Conservation (phyloP, 2,888 invertebrate species). For the Drosophila melanosoma region DNA sequence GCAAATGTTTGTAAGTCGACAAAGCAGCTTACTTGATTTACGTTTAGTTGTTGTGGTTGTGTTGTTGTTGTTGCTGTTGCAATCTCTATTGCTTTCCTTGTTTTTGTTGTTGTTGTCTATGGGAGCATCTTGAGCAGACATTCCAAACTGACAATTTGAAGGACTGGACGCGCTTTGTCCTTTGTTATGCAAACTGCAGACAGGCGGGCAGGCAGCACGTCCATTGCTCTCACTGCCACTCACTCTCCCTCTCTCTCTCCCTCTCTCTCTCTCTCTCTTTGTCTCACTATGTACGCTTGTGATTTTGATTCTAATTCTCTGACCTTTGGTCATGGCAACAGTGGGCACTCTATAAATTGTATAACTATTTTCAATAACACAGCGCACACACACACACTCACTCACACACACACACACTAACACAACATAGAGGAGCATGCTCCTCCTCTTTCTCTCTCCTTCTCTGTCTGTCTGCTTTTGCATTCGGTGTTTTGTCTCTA, state of each 20-base stretch:
- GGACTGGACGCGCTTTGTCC: constrained; percentile 62
- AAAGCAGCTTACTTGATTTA: constrained; percentile 74
- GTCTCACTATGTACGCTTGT: not conserved
- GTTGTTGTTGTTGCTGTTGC: constrained; percentile 26
- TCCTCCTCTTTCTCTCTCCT: not conserved
- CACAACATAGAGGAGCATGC: constrained; percentile 35
- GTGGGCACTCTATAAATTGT: constrained; percentile 72
- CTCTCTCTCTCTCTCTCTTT: not conserved
- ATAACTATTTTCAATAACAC: constrained; percentile 80
- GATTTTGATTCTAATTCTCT: constrained; percentile 39
- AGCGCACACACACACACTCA: constrained; percentile 42
- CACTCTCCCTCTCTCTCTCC: constrained; percentile 5
- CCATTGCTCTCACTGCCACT: not conserved
- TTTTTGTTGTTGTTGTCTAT: constrained; percentile 23
- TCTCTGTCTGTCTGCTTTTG: not conserved
- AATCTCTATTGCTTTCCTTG: not conserved
- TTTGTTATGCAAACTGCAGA: constrained; percentile 74
- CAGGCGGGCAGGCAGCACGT: constrained; percentile 3
- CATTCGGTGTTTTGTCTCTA: not conserved
- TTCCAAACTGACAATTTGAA: constrained; percentile 80
- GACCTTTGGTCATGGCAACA: constrained; percentile 52
- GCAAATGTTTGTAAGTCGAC: constrained; percentile 72
- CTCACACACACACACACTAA: not conserved
- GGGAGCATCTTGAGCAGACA: constrained; percentile 73
- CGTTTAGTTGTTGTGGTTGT: constrained; percentile 19